phyloP scores from a whole-genome alignment of 1,140 invertebrate species.

The Musca domestica region DNA sequence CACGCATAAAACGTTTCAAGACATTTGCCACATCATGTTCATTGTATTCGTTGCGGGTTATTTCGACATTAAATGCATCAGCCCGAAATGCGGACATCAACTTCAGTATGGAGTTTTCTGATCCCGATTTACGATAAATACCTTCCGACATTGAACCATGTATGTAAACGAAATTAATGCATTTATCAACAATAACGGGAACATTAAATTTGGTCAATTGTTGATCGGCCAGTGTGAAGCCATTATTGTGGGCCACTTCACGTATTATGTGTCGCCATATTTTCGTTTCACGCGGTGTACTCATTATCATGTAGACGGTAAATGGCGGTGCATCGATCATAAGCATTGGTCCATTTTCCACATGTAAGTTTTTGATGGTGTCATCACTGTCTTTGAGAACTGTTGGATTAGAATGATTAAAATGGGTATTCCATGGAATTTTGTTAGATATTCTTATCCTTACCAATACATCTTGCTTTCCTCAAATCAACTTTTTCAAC shows the following conservation, averaged over 20 bases:
- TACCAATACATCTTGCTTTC: constrained; percentile 77
- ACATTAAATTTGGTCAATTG: constrained; percentile 83
- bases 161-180: constrained; percentile 82
- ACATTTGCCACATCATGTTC: constrained; percentile 85
- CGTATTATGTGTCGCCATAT: constrained; percentile 73
- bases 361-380: constrained; percentile 55
- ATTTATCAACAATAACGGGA: constrained; percentile 86
- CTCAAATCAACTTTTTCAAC: constrained; percentile 70
- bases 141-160: constrained; percentile 81
- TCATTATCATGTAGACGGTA: constrained; percentile 71
- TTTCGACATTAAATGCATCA: constrained; percentile 80
- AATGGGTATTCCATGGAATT: neutral
- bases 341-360: constrained; percentile 63
- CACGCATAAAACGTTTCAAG: constrained; percentile 79
- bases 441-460: constrained; percentile 20
- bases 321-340: constrained; percentile 65
- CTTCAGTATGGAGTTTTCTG: constrained; percentile 70
- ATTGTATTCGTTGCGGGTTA: constrained; percentile 69
- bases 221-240: constrained; percentile 73
- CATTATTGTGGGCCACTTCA: constrained; percentile 73
- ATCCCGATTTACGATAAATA: constrained; percentile 80
- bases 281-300: constrained; percentile 63
- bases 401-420: constrained; percentile 31
- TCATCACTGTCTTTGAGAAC: constrained; percentile 59
- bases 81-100: constrained; percentile 72